Conservation (phyloP, 2,797 vertebrate species). For the Periophthalmus magnuspinnatus region DNA sequence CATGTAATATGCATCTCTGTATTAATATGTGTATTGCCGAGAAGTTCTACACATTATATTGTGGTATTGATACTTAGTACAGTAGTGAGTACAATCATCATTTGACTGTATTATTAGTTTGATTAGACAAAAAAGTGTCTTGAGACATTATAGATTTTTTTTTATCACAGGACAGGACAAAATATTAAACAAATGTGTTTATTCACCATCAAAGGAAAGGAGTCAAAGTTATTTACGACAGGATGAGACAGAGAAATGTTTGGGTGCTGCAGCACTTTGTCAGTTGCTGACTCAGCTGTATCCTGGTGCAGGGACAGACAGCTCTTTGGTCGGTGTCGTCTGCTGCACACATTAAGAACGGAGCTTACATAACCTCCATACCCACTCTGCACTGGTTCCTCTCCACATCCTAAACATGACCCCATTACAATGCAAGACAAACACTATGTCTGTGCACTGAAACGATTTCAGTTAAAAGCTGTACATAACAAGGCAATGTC, state of each 20-base stretch:
- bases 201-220: not conserved
- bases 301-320: slow-evolving; percentile 5
- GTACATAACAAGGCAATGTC: not conserved
- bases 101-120: no score
- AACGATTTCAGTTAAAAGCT: not conserved
- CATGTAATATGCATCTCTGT: no score
- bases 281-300: slow-evolving; percentile 25
- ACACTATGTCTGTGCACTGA: not conserved
- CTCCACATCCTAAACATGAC: slow-evolving; percentile 6
- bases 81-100: no score
- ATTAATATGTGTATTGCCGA: no score
- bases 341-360: slow-evolving; percentile 10
- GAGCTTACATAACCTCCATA: slow-evolving; percentile 18
- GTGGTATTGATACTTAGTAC: no score
- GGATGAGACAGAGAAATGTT: not conserved
- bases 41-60: no score
- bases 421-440: not conserved
- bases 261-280: slow-evolving; percentile 5
- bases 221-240: not conserved
- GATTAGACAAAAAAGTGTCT: no score
- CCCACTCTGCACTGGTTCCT: not conserved
- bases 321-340: slow-evolving; percentile 7
- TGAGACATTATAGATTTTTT: no score
- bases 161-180: no score
- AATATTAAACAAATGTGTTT: not conserved